Evolutionary conservation across 2,888 invertebrate genomes (phyloP), one percentile per base, ranked within the genome.

Genomic region (Encarsia formosa): DNA sequence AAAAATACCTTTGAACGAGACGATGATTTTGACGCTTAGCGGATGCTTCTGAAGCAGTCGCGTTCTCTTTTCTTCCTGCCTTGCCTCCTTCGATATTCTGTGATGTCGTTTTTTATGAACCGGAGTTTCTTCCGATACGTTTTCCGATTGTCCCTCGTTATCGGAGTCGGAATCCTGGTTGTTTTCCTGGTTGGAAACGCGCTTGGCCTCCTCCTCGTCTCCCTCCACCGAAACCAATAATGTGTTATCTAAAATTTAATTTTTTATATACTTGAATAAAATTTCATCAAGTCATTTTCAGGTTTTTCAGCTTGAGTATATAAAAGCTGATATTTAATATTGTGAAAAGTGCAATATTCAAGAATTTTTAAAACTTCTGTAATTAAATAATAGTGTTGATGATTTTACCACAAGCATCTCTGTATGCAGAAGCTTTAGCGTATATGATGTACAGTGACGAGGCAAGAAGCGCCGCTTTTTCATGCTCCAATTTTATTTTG

Each of bases 391-490:
- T 13, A 34, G 9, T 13, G 5, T 34, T n/a, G n/a, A 15, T 15
- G 15, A 26, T 26, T 6, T 59, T 70, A 74, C 85, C 85, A 64
- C 87, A 84, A 29, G 86, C 89, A 74, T 90, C 87, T 62, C 84
- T 83, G 71, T 88, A 92, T 8, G 91, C 91, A 68, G 83, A 83
- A 19, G 86, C 79, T 77, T 94, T 91, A 47, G 90, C 86, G 75
- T 89, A 95, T 5, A 94, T 79, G 58, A 94, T 81, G 74, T 93
- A 96, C 16, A 96, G 77, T 1, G 92, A 86, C 31, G 85, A 80
- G 0, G 94, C 88, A 34, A 96, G 77, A 52, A 90, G 79, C 39
- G 83, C 78, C 3, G 90, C 88, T 54, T 85, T 79, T 65, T 84
- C 81, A 61, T 88, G 84, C 66, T 92, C 86, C 64, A 86, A 85